Conservation (phyloP, 2,113 vertebrate genomes). For the Pterocles gutturalis region DNA sequence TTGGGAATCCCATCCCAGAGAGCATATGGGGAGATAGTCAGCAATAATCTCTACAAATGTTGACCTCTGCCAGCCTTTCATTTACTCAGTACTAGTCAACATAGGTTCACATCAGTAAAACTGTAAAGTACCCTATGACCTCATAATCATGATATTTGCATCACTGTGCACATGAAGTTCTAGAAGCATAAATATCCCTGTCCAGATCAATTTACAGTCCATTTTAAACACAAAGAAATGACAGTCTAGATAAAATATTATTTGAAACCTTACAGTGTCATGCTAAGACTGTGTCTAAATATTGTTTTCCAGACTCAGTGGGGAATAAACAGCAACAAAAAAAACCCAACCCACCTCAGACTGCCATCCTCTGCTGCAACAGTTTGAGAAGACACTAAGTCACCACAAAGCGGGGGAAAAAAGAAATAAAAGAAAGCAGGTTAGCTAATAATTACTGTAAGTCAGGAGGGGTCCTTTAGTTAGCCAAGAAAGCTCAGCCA, state of each 20-base stretch:
- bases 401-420: accelerated
- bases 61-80: background rate
- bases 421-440: background rate
- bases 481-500: background rate
- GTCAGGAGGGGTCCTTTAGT: background rate
- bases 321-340: background rate
- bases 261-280: background rate
- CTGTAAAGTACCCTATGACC: background rate
- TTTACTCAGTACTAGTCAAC: background rate
- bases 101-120: background rate
- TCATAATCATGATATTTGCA: background rate
- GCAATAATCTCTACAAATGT: background rate
- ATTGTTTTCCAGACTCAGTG: background rate
- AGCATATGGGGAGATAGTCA: background rate
- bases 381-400: background rate
- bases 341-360: background rate
- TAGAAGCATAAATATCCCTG: background rate
- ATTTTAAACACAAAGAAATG: background rate
- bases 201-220: background rate
- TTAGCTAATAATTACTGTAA: background rate
- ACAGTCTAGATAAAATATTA: background rate
- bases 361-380: background rate
- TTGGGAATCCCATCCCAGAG: background rate
- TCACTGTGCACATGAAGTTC: background rate
- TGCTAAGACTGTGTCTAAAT: background rate